Percentiles rank a stretch among this genome's conserved stretches.
Evolutionary conservation across 2,888 invertebrate genomes (phyloP).

Genomic region (Polydrusus pterygomalis): DNA sequence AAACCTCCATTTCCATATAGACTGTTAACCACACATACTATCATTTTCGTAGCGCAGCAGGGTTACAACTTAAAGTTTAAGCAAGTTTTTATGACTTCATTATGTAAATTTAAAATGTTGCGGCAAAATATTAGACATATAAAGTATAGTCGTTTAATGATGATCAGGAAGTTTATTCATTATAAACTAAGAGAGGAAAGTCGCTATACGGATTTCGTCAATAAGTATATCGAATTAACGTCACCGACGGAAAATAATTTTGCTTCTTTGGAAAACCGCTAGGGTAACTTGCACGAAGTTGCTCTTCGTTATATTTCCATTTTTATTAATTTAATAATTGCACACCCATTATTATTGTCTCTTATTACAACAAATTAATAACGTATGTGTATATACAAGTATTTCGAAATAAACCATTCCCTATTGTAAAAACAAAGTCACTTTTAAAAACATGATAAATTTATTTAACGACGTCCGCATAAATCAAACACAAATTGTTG

Average conservation of each 20-base stretch:
- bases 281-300: too few species aligned
- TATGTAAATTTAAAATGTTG: constrained; percentile 3
- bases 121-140: neutral
- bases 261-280: too few species aligned
- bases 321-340: too few species aligned
- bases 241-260: too few species aligned
- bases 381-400: neutral
- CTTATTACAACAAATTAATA: too few species aligned
- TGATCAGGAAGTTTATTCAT: neutral
- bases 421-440: neutral
- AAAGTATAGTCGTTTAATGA: neutral
- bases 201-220: too few species aligned
- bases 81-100: constrained; percentile 8
- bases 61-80: neutral
- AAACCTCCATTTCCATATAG: neutral
- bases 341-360: too few species aligned
- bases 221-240: too few species aligned
- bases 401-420: neutral
- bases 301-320: too few species aligned
- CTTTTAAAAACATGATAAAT: neutral
- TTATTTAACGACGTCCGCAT: neutral
- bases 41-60: neutral
- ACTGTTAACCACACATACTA: neutral
- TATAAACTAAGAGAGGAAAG: neutral
- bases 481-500: neutral